Evolutionary conservation across 1,140 invertebrate genomes (phyloP).

Genomic region (Oreohelix idahoensis): DNA sequence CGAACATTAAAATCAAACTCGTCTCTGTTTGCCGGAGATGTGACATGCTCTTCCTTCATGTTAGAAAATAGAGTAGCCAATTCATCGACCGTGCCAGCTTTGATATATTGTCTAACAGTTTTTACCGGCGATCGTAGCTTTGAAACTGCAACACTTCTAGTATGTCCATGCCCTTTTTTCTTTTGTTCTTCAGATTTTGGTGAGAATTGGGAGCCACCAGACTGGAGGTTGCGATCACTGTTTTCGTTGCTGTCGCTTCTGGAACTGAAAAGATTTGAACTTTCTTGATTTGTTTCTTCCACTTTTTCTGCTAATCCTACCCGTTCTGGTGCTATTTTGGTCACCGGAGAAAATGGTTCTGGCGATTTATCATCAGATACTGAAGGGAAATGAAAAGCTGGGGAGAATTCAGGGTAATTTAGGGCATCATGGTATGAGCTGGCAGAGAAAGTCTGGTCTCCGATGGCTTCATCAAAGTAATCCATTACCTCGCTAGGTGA

Average conservation of each 20-base stretch:
- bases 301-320: background rate
- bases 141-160: background rate
- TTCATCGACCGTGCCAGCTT: constrained; percentile 28
- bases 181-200: background rate
- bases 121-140: constrained; percentile 21
- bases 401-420: background rate
- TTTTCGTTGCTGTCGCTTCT: background rate
- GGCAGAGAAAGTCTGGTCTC: background rate
- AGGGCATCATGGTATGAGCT: background rate
- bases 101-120: constrained; percentile 37
- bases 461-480: constrained; percentile 16
- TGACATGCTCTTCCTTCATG: background rate
- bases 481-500: constrained; percentile 22
- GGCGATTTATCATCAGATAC: background rate
- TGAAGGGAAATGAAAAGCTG: background rate
- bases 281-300: background rate
- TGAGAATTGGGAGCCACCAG: background rate
- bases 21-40: background rate
- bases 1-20: constrained; percentile 5
- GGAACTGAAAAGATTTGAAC: background rate
- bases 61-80: constrained; percentile 26
- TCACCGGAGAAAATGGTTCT: background rate
- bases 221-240: background rate
- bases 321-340: background rate
- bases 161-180: background rate